These are phyloP conservation scores for Teleopsis dalmanni DNA, from an alignment of 1,140 invertebrate species.

Conservation along the genomic window DNA sequence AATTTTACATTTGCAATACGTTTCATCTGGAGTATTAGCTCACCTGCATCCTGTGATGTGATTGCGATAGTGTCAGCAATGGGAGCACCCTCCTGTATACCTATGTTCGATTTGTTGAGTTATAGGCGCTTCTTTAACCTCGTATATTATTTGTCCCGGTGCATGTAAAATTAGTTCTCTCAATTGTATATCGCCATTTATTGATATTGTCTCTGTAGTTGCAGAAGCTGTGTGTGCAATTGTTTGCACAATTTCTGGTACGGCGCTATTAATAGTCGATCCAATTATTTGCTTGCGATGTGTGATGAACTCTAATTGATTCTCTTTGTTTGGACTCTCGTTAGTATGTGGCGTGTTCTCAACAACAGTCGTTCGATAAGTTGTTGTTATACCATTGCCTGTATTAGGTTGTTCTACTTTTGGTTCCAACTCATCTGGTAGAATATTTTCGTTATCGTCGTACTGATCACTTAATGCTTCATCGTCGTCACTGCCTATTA, in stretches of 20 bases:
- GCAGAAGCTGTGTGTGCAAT: no score
- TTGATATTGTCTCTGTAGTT: no score
- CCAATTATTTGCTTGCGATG: conserved; percentile 8
- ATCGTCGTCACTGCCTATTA: conserved; percentile 33
- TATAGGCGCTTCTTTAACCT: conserved; percentile 32
- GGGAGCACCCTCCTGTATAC: no score
- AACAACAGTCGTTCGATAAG: conserved; percentile 38
- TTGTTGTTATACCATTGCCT: conserved; percentile 7
- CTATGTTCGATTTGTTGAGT: conserved; percentile 15
- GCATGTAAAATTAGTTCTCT: no score
- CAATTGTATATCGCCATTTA: no score
- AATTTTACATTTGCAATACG: conserved; percentile 38
- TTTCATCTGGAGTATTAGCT: conserved; percentile 35
- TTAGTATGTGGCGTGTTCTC: conserved; percentile 30
- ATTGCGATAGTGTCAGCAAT: conserved; percentile 1
- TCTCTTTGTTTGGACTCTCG: conserved; percentile 14
- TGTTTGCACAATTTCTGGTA: no score
- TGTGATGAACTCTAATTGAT: conserved; percentile 15
- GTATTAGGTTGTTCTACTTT: no score
- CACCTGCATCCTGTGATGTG: conserved; percentile 29
- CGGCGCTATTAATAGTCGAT: no score
- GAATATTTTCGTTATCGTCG: conserved; percentile 32
- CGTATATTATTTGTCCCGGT: no score
- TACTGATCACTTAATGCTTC: no score
- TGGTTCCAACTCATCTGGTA: conserved; percentile 17